Conservation (phyloP, 1,140 invertebrate species). For the Drosophila parabipectinata region DNA sequence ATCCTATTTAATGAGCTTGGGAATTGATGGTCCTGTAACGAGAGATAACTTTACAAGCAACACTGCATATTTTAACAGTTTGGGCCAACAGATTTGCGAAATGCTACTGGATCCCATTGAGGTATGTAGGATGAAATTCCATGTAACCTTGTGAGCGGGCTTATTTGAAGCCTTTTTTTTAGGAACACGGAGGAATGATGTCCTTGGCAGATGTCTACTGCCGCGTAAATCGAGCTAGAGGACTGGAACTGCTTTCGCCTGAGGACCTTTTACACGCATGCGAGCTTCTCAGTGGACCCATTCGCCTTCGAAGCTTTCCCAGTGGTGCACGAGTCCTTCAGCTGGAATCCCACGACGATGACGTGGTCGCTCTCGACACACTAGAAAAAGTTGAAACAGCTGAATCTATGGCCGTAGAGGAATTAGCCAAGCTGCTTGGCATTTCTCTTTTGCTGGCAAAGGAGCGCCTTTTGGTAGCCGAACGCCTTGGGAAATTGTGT, state of each 20-base stretch:
- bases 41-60: constrained; percentile 94
- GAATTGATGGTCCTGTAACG: constrained; percentile 98
- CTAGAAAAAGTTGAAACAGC: constrained; percentile 89
- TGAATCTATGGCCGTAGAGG: constrained; percentile 92
- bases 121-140: constrained; percentile 86
- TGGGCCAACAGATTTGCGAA: constrained; percentile 94
- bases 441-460: constrained; percentile 95
- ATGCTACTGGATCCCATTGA: constrained; percentile 92
- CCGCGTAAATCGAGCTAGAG: constrained; percentile 95
- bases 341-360: constrained; percentile 91
- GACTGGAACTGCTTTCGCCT: constrained; percentile 95
- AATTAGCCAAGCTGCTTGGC: constrained; percentile 91
- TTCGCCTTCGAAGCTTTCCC: constrained; percentile 93
- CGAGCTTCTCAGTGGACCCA: constrained; percentile 89
- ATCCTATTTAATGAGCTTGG: constrained; percentile 97
- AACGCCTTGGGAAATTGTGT: constrained; percentile 93
- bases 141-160: neutral
- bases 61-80: constrained; percentile 93
- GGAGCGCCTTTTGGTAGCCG: constrained; percentile 92
- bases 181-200: constrained; percentile 98
- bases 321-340: constrained; percentile 96
- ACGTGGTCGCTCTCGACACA: constrained; percentile 90
- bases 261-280: constrained; percentile 98
- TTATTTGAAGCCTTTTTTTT: constrained; percentile 45
- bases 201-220: constrained; percentile 98